Base-by-base conservation (phyloP, 2,888 invertebrate species). In the Blastobasis adustella region DNA sequence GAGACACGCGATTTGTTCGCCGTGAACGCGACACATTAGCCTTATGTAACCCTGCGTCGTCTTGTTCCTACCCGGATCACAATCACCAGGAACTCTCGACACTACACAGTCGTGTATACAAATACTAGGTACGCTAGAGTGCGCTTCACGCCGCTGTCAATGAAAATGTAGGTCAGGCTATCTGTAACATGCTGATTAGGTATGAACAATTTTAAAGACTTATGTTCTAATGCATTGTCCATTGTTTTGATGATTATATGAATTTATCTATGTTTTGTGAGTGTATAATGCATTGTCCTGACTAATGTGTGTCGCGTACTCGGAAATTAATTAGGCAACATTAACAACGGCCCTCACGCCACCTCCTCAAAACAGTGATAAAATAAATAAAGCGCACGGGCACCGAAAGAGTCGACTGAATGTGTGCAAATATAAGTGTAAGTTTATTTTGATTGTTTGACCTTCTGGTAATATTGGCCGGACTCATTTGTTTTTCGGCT, bases 1-100 rank as follows among this genome's bases (percentile, higher is more conserved):
- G 58, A 57, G 65, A 66, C 77, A 77, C 71, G 76, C 74, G 67
- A 68, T 54, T 59, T 23, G 23, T 23, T 23, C 23, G 23, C 23
- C 23, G 23, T 23, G 23, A 23, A 23, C 23, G 23, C 23, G 23
- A 23, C 23, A 23, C 3, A 23, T 23, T 23, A 23, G 23, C 23
- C 23, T 23, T 23, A 23, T 23, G 23, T 23, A 23, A 23, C 23
- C 23, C 23, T 23, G 23, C 23, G 23, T 23, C 23, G 23, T 23
- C 23, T 23, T 23, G 23, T 23, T 23, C 23, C 23, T 23, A 23
- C 23, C 23, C 23, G 23, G 23, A 23, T 23, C 23, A 23, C 23
- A 23, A 23, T 23, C 23, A 23, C 23, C 23, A 23, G 23, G 23
- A 23, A 23, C 23, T 23, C 23, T 23, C 23, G 23, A 23, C 23